Base-by-base conservation (phyloP, 2,113 vertebrate genomes). In the Elgaria multicarinata region DNA sequence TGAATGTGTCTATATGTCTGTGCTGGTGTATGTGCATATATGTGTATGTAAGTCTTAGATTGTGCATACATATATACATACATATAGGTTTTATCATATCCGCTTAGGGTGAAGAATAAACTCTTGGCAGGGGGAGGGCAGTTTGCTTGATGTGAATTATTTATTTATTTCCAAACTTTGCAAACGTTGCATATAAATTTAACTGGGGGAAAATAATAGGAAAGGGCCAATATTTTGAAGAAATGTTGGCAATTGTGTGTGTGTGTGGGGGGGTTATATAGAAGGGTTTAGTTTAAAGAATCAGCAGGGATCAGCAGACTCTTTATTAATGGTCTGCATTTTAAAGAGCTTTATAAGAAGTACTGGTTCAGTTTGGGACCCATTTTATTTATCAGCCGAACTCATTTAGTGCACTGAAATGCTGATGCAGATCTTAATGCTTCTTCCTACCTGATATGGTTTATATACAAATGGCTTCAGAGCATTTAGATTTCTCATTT, bases 231-330 rank as follows among this genome's bases (percentile, higher is more conserved):
- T 53, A 36, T 88, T 79, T 86, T 69, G 1, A 75, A 87, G n/a
- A 90, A 92, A 71, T 1, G 6, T 72, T 93, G 87, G 10, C 12
- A 22, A 79, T 62, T 81, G n/a, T n/a, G n/a, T n/a, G n/a, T n/a
- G n/a, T n/a, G n/a, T n/a, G n/a, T n/a, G n/a, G n/a, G 46, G 62
- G 64, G 18, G 55, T 53, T 53, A 36, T 64, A 22, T 22, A 24
- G 55, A 42, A 66, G 26, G 24, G 0, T 86, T 92, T 69, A 2
- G 55, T 14, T 53, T 12, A n/a, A 9, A 2, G 53, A 16, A 55
- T 64, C 7, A 33, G 76, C 81, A 90, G 14, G 2, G 33, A 58
- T 18, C 79, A 6, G 66, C 28, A 10, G 36, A 3, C 33, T 22
- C 74, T 50, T 88, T 76, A 39, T 85, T 72, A 20, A 50, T 84